phyloP scores from a whole-genome alignment of 2,797 vertebrate species.

The Fistularia tabacaria region DNA sequence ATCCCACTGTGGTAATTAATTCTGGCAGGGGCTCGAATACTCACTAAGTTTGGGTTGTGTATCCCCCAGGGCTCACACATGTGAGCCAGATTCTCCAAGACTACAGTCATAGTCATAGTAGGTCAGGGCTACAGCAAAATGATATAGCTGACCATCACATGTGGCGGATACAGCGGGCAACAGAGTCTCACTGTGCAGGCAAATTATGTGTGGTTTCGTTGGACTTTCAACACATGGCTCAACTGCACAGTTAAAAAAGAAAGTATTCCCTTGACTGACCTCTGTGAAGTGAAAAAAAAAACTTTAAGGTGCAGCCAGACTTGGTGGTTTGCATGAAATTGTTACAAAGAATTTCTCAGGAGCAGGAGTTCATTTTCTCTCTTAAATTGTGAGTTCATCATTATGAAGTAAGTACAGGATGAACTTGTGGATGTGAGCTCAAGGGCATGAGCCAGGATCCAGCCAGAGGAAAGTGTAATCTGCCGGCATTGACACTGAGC shows the following conservation, averaged over 20 bases:
- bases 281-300: background rate
- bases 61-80: slow-evolving; percentile 37
- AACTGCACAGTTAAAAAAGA: slow-evolving; percentile 18
- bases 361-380: slow-evolving; percentile 47
- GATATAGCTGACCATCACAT: slow-evolving; percentile 29
- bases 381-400: slow-evolving; percentile 52
- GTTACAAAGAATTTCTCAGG: slow-evolving; percentile 42
- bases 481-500: slow-evolving; percentile 60
- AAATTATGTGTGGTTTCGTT: slow-evolving; percentile 13
- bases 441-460: slow-evolving; percentile 55
- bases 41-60: slow-evolving; percentile 32
- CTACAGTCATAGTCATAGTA: slow-evolving; percentile 3
- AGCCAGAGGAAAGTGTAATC: slow-evolving; percentile 61
- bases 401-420: slow-evolving; percentile 45
- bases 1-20: slow-evolving; percentile 58
- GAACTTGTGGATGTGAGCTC: slow-evolving; percentile 56
- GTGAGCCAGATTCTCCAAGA: slow-evolving; percentile 35
- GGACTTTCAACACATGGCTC: background rate
- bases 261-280: slow-evolving; percentile 13
- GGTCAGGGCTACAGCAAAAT: slow-evolving; percentile 19
- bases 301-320: slow-evolving; percentile 20
- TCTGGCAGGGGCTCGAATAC: slow-evolving; percentile 40
- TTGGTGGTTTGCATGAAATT: slow-evolving; percentile 33
- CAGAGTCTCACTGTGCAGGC: slow-evolving; percentile 9
- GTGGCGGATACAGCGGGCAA: slow-evolving; percentile 7